Evolutionary conservation across 2,797 vertebrate genomes (phyloP).

Genomic region (Tenualosa thibaudeaui): DNA sequence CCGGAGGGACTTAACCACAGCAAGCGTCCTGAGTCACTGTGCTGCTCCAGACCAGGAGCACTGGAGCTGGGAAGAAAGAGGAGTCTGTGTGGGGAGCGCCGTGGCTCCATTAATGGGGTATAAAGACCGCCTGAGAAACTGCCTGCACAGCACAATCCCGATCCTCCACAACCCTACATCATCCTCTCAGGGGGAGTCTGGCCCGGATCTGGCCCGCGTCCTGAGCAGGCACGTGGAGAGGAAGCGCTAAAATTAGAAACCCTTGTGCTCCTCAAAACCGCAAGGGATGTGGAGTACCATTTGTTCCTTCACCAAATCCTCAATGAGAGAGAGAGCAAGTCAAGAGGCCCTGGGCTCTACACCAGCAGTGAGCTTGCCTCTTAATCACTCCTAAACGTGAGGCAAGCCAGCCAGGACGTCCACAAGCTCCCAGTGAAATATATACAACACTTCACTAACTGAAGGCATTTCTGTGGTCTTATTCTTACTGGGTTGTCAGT

Average conservation of each 20-base stretch:
- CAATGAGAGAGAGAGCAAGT: not conserved
- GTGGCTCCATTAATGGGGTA: constrained; percentile 57
- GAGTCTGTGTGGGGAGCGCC: constrained; percentile 47
- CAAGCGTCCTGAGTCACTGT: too few relatives aligned
- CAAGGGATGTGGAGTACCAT: not conserved
- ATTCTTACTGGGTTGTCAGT: too few relatives aligned
- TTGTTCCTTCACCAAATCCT: not conserved
- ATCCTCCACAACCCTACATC: constrained; percentile 73
- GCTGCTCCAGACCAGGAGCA: not conserved
- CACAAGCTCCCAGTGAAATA: not conserved
- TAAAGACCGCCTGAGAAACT: constrained; percentile 65
- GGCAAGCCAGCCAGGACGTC: not conserved
- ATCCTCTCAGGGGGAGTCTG: constrained; percentile 32
- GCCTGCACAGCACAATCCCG: constrained; percentile 66
- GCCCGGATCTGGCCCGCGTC: not conserved
- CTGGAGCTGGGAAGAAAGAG: not conserved
- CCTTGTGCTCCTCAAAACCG: not conserved
- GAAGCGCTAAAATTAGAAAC: not conserved
- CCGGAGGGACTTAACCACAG: not conserved
- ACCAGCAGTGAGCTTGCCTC: too few relatives aligned
- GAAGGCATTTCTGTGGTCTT: not conserved
- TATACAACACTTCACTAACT: not conserved
- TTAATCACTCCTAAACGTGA: not conserved
- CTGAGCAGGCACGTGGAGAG: not conserved
- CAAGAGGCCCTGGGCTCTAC: too few relatives aligned